These are phyloP conservation scores for Pteronotus mesoamericanus DNA, from an alignment of 2,797 vertebrate genomes.

Conservation along the genomic window DNA sequence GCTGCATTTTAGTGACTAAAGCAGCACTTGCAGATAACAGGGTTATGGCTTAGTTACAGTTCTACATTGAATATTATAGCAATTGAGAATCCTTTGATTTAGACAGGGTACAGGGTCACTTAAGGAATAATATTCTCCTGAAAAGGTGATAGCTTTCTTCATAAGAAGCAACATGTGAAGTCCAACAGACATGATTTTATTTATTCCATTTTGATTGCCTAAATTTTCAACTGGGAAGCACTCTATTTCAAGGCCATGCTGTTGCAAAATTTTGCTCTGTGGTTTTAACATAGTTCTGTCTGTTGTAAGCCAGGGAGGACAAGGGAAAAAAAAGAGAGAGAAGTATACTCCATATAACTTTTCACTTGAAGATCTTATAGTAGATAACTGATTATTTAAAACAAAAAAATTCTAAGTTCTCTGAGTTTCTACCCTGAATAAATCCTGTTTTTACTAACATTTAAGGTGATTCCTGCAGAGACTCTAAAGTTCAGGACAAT, in stretches of 20 bases:
- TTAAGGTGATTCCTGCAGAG: background rate
- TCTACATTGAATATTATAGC: background rate
- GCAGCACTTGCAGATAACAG: background rate
- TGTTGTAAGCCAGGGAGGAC: conserved; percentile 49
- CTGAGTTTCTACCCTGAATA: background rate
- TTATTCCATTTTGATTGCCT: conserved; percentile 56
- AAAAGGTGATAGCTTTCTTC: background rate
- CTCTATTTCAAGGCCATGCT: conserved; percentile 62
- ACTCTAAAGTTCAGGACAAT: background rate
- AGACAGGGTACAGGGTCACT: background rate
- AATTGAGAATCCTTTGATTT: background rate
- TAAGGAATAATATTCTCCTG: background rate
- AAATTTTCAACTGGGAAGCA: conserved; percentile 27
- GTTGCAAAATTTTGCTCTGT: conserved; percentile 62
- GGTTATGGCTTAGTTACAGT: background rate
- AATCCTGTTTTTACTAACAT: conserved; percentile 4
- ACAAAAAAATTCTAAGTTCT: conserved; percentile 13
- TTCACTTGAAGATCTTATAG: background rate
- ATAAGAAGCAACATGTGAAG: background rate
- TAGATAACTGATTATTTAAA: conserved; percentile 1
- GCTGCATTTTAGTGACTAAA: background rate
- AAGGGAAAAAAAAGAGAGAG: background rate
- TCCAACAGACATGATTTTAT: background rate
- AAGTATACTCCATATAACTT: background rate
- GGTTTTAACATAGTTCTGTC: conserved; percentile 58